Base-by-base conservation (phyloP, 2,797 vertebrate genomes). In the Emydoidea blandingii region DNA sequence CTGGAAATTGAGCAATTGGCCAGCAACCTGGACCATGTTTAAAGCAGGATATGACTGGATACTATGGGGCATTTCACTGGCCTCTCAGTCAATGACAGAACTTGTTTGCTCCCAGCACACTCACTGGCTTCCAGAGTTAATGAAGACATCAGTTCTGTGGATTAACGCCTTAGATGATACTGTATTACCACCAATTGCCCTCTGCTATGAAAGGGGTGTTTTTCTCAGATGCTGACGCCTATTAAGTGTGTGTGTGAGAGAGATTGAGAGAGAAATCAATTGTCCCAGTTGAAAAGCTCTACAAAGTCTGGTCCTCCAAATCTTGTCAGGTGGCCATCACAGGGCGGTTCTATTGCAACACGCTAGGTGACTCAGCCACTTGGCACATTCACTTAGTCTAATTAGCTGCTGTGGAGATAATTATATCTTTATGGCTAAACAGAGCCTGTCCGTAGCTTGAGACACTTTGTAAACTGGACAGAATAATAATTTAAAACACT, bases 301-400 rank as follows among this genome's bases (percentile, higher is more conserved):
- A 7, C 27, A 49, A 78, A 78, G 41, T 47, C 25, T 95, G 81
- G 82, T 80, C 96, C 94, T 96, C 94, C 76, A 83, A 94, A 86
- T 86, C 89, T 94, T 0, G 1, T 85, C 88, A 95, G 79, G 81
- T 96, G 91, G 93, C 94, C 27, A 3, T 97, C 93, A 52, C 76
- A 94, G 93, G 95, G 95, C 87, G 96, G 92, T 47, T 27, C 83
- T 94, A 50, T 96, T 97, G 95, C 96, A 95, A 97, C 89, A 97
- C 0, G 2, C 0, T 56, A 83, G 79, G 95, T 97, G 96, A 97
- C 92, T 97, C 96, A 96, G 72, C 83, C 89, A 56, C 49, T 83
- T 21, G 96, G 87, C 88, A 93, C 93, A 92, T 92, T 93, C 82
- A 81, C 4, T 96, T 96, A 96, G 97, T 96, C 94, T 84, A 34